Evolutionary conservation across 2,113 vertebrate species (phyloP), one percentile per base, ranked within the genome.

Genomic region (Trichechus manatus): DNA sequence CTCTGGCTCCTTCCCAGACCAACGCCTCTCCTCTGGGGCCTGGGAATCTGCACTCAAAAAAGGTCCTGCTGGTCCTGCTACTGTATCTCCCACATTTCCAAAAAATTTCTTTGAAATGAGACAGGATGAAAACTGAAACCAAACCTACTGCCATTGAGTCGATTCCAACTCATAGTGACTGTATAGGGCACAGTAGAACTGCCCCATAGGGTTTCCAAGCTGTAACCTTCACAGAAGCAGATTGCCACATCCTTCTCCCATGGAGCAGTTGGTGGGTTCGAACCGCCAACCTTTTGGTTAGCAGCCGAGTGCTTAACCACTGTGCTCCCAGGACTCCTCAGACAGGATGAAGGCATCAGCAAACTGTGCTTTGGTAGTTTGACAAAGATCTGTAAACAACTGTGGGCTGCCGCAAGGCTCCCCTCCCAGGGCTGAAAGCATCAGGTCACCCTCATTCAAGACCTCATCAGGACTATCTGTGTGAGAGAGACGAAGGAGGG

Each of bases 351-450:
- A 50, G 29, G 63, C 42, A 19, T 42, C 56, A 7, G 39, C 36
- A 44, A 39, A 68, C 31, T 29, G 0, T 6, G 47, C 79, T 59
- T 86, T 15, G 0, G 0, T 5, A 31, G 15, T 1, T 1, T 70
- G 63, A 82, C 64, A 66, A n/a, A 39, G 15, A 29, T 29, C 56
- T 77, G 68, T 86, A n/a, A 15, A 47, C 8, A n/a, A 47, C 36
- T 56, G 15, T 8, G 31, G 64, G 19, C 22, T 75, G 13, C 84
- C 66, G 4, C n/a, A 96, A 75, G 11, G 20, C 23, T 22, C 6
- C 23, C 15, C 13, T 1, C 8, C 3, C 27, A 31, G 20, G 10
- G 25, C 36, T 56, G 13, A 15, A n/a, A 23, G 56, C 0, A 0
- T 1, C 7, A 29, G 66, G 84, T 64, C 61, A 20, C 33, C 25